phyloP scores from a whole-genome alignment of 2,113 vertebrate species.

The Lagopus leucura region DNA sequence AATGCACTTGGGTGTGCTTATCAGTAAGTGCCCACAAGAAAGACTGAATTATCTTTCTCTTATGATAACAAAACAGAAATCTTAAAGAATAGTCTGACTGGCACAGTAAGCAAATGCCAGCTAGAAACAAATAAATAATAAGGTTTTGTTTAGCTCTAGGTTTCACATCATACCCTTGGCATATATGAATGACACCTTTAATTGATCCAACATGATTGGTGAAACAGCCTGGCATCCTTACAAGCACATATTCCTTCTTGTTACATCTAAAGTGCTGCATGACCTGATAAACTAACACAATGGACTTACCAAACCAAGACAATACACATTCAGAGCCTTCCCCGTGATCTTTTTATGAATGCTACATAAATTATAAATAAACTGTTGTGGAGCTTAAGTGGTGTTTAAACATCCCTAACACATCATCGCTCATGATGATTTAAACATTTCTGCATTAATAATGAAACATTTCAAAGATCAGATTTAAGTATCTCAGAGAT shows the following conservation, averaged over 20 bases:
- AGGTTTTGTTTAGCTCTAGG: background rate
- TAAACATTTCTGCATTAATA: slow-evolving; percentile 46
- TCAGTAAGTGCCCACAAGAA: background rate
- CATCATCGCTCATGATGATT: slow-evolving; percentile 36
- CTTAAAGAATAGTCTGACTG: background rate
- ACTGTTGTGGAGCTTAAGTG: slow-evolving; percentile 19
- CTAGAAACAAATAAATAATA: background rate
- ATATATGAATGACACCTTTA: background rate
- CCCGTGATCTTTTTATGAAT: background rate
- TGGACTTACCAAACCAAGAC: slow-evolving; percentile 11
- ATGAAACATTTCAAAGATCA: slow-evolving; percentile 24
- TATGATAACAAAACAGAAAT: background rate
- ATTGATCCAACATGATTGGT: background rate
- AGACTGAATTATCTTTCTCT: background rate
- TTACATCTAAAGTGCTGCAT: background rate
- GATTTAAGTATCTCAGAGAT: slow-evolving; percentile 26
- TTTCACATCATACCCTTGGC: background rate
- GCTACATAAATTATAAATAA: slow-evolving; percentile 52
- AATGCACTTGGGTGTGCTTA: background rate
- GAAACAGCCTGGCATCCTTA: slow-evolving; percentile 35
- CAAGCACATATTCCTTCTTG: background rate
- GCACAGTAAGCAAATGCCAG: background rate
- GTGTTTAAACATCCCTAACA: slow-evolving; percentile 59
- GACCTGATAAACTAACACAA: slow-evolving; percentile 1
- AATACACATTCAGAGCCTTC: slow-evolving; percentile 25